Base-by-base conservation (phyloP, 2,797 vertebrate genomes). In the Vespertilio murinus region DNA sequence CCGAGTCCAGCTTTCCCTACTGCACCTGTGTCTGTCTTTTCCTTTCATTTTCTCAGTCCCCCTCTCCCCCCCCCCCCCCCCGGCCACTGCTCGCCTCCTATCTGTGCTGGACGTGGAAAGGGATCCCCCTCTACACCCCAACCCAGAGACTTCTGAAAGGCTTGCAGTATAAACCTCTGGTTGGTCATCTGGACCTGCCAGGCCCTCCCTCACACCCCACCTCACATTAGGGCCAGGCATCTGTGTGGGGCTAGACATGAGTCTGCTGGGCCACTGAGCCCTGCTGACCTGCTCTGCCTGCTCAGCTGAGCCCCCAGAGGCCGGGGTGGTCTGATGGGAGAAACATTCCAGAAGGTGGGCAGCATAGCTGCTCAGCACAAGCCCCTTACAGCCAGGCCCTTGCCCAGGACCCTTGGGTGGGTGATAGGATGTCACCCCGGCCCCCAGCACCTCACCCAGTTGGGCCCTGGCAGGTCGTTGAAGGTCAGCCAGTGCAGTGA, bases 371-470 rank as follows among this genome's bases (percentile, higher is more conserved):
- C 30, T 33, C 11, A 6, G 28, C 35, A 13, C 42, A 52, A 33
- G 71, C 8, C 74, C 56, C 17, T 9, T 25, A 4, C 52, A 3
- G 47, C 54, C 16, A 22, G 52, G 64, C 65, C 30, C 73, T 38
- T 1, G 3, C 40, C 45, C 0, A 10, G 64, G 14, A 13, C 40
- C 52, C 42, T 30, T 0, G 4, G 64, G n/a, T 25, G 2, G 79
- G 28, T 40, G 69, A 8, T 9, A 2, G 10, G 6, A 8, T 1
- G 10, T 16, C 4, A 12, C 2, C 65, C 10, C 30, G 33, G 2
- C 3, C 45, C 45, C 33, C 25, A 17, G 35, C 14, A 1, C 47
- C 40, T 79, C 16, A 4, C 38, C 47, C 52, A 5, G 3, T 9
- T 8, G 45, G 49, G 73, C 14, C 56, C 28, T 3, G 9, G 18